These are phyloP conservation scores for Aldabrachelys gigantea DNA, from an alignment of 2,113 vertebrate species.

Conservation along the genomic window DNA sequence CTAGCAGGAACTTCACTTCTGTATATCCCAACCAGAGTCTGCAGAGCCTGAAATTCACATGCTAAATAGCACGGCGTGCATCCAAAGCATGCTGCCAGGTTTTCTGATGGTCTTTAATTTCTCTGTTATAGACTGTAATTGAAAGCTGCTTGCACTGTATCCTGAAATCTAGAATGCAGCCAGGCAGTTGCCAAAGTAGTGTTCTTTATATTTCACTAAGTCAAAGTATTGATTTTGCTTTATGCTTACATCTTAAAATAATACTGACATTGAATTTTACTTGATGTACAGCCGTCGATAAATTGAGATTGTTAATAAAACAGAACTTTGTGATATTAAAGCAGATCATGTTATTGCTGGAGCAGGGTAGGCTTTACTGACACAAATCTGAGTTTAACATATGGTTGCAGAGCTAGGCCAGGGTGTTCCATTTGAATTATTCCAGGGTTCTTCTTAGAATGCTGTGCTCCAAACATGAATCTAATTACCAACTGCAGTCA, in stretches of 20 bases:
- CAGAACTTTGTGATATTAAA: conserved; percentile 61
- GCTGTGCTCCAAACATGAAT: conserved; percentile 78
- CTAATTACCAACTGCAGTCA: conserved; percentile 81
- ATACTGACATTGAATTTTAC: conserved; percentile 9
- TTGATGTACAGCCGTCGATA: conserved; percentile 28
- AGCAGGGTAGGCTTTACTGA: conserved; percentile 62
- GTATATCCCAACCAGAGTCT: neutral
- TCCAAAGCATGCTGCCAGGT: neutral
- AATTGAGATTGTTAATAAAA: conserved; percentile 56
- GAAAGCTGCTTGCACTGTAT: conserved; percentile 38
- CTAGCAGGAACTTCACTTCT: neutral
- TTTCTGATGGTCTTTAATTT: conserved; percentile 64
- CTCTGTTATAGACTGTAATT: conserved; percentile 32
- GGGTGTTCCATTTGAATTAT: conserved; percentile 78
- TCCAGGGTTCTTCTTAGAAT: conserved; percentile 67
- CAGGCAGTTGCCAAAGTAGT: conserved; percentile 11
- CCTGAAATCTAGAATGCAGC: conserved; percentile 17
- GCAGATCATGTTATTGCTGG: conserved; percentile 59
- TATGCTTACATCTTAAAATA: neutral
- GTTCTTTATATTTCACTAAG: conserved; percentile 26
- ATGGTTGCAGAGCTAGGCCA: conserved; percentile 77
- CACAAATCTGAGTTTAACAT: conserved; percentile 77
- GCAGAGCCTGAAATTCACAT: neutral
- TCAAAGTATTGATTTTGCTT: neutral
- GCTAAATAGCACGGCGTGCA: neutral